phyloP scores from a whole-genome alignment of 2,888 invertebrate genomes.

The Brachypterus glaber region DNA sequence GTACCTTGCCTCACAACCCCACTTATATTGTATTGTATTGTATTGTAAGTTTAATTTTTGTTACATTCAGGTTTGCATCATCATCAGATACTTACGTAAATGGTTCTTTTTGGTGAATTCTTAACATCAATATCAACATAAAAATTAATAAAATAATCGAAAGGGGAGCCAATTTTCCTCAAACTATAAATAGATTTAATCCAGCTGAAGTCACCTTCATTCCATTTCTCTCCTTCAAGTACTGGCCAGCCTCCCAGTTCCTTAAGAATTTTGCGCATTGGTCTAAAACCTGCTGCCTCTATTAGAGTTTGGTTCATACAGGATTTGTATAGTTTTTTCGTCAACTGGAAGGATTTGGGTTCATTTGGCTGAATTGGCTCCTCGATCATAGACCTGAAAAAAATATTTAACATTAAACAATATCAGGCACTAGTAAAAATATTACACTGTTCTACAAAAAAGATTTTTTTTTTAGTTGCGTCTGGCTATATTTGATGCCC shows the following conservation, averaged over 20 bases:
- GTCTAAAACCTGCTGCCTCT: constrained; percentile 65
- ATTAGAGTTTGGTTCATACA: constrained; percentile 83
- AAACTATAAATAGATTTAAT: constrained; percentile 73
- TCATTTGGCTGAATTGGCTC: constrained; percentile 52
- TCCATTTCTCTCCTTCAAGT: constrained; percentile 68
- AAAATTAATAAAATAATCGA: constrained; percentile 84
- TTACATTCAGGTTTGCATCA: too few relatives aligned
- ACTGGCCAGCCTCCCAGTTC: constrained; percentile 92
- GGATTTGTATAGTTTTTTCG: constrained; percentile 73
- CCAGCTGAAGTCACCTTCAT: constrained; percentile 66
- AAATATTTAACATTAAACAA: constrained; percentile 1
- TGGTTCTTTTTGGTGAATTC: constrained; percentile 73
- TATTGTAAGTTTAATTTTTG: too few relatives aligned
- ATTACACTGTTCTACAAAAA: too few relatives aligned
- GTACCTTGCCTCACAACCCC: too few relatives aligned
- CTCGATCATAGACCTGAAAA: constrained; percentile 59
- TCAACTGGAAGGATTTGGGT: constrained; percentile 62
- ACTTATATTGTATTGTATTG: too few relatives aligned
- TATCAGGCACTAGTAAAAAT: too few relatives aligned
- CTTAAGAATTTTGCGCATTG: constrained; percentile 60
- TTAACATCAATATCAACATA: constrained; percentile 83
- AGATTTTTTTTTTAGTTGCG: too few relatives aligned
- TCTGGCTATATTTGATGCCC: too few relatives aligned
- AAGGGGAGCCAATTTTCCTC: constrained; percentile 70
- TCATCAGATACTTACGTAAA: constrained; percentile 59